Conservation (phyloP, 1,140 invertebrate genomes). For the Neuroterus valhalla region DNA sequence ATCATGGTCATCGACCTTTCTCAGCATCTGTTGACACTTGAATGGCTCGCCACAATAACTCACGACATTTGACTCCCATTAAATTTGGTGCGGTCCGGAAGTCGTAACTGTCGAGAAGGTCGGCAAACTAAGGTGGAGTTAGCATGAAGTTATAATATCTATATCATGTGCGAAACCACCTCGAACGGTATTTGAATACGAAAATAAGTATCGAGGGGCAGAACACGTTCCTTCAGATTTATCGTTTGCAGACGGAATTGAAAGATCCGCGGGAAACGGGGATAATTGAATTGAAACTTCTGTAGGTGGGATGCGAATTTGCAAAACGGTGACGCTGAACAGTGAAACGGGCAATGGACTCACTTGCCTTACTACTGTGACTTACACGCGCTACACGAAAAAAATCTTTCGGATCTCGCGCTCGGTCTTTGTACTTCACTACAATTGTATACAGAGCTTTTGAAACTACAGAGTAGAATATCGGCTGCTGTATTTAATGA, state of each 20-base stretch:
- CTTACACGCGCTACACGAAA: no score
- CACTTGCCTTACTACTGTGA: no score
- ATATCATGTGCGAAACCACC: constrained; percentile 27
- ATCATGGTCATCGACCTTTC: constrained; percentile 32
- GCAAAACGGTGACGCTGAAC: no score
- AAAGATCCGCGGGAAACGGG: neutral
- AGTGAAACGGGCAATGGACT: no score
- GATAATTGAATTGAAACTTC: no score
- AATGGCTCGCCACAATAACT: constrained; percentile 11
- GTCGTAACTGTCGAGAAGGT: constrained; percentile 29
- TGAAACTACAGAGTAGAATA: no score
- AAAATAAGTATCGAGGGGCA: constrained; percentile 14
- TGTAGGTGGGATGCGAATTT: no score
- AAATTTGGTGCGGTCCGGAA: constrained; percentile 26
- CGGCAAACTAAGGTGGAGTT: constrained; percentile 20
- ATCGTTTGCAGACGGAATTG: constrained; percentile 14
- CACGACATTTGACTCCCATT: constrained; percentile 27
- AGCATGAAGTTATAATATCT: constrained; percentile 22
- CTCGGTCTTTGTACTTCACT: no score
- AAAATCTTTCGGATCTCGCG: no score
- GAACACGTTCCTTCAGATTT: constrained; percentile 10
- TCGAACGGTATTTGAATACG: constrained; percentile 24
- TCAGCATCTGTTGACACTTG: constrained; percentile 29
- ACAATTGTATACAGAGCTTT: no score
- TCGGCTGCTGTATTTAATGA: no score